Evolutionary conservation across 2,797 vertebrate genomes (phyloP).

Genomic region (Phataginus tricuspis): DNA sequence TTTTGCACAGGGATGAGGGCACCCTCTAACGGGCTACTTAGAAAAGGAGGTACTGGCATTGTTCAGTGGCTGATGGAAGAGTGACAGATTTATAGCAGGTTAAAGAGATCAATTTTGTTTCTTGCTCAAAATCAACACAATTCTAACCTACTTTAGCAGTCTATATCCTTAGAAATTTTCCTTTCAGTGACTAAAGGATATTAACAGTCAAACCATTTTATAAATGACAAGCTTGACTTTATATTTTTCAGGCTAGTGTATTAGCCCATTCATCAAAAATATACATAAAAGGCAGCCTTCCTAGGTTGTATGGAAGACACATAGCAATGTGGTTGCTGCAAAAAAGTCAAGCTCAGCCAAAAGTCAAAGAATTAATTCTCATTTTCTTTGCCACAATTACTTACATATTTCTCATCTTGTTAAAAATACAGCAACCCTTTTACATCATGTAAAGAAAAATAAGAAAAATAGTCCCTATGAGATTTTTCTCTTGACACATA

Average conservation of each 20-base stretch:
- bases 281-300: neutral
- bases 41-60: neutral
- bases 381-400: slow-evolving; percentile 35
- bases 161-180: neutral
- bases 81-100: neutral
- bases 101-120: neutral
- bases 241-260: slow-evolving; percentile 33
- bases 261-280: slow-evolving; percentile 50
- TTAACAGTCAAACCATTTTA: slow-evolving; percentile 34
- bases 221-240: slow-evolving; percentile 29
- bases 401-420: slow-evolving; percentile 4
- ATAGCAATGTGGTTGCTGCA: neutral
- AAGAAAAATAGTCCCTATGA: neutral
- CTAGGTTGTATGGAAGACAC: neutral
- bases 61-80: neutral
- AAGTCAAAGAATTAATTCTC: neutral
- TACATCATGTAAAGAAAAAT: neutral
- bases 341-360: neutral
- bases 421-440: neutral
- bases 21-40: neutral
- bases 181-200: neutral
- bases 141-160: slow-evolving; percentile 19
- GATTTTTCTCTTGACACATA: neutral
- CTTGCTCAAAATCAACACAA: neutral
- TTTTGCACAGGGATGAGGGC: neutral